Evolutionary conservation across 2,113 vertebrate genomes (phyloP), one percentile per base, ranked within the genome.

Genomic region (Microcebus murinus): DNA sequence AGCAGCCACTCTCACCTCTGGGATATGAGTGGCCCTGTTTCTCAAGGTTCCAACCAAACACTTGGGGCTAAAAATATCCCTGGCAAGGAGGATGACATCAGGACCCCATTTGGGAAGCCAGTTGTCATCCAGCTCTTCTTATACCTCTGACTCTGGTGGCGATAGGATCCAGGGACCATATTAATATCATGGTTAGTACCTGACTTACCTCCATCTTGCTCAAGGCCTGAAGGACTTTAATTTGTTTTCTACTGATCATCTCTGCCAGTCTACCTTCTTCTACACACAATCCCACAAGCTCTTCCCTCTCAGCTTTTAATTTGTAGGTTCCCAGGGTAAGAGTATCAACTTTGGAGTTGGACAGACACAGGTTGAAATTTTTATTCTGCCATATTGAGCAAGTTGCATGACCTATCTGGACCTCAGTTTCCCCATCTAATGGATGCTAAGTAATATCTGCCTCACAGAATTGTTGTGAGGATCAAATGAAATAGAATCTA

Each of bases 1-100:
- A 74, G 57, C 88, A 96, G 50, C 52, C 27, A 76, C 84, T 94
- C 63, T 97, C 93, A 96, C 93, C 74, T 97, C 82, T 91, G 87
- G 21, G 91, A 83, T 96, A 96, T 95, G 96, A 97, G 80, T 96
- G 91, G 68, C 50, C 95, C 50, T 90, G 70, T 25, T 95, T 96
- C 82, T 96, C 95, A 83, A 97, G 84, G 67, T 96, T 59, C 89
- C 79, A 87, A 80, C 31, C 23, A 90, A 71, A 90, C 71, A 91
- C 89, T 74, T 94, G 57, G 4, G 13, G 55, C 59, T 96, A 94
- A 97, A 96, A 96, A 92, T 96, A 96, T 80, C 31, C n/a, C n/a
- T 73, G 95, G 63, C 39, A 57, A 92, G 18, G 67, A 79, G 2
- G 18, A 68, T 97, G 87, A 95, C 70, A 84, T 97, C 87, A 94